Percentiles rank a stretch among this genome's conserved stretches.
Conservation (phyloP, 2,797 vertebrate genomes). For the Tokudaia tokunoshimensis region DNA sequence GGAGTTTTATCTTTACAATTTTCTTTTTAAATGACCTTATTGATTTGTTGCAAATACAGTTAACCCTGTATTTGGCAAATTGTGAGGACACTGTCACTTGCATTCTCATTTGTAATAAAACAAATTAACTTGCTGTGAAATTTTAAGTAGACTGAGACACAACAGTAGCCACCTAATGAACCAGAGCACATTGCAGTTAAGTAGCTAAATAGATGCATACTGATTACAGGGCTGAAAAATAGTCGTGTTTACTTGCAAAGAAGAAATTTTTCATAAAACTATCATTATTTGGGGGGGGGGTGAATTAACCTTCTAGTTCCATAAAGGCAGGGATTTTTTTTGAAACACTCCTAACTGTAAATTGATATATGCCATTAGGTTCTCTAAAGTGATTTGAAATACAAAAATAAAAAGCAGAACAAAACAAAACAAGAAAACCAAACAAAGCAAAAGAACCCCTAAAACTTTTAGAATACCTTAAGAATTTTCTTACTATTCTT, state of each 20-base stretch:
- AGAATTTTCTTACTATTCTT: neutral
- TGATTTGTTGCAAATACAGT: conserved; percentile 88
- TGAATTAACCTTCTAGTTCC: conserved; percentile 67
- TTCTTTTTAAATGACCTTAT: conserved; percentile 85
- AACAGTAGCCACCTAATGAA: conserved; percentile 91
- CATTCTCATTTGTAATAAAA: conserved; percentile 91
- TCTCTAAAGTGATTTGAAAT: accelerated
- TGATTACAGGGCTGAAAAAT: conserved; percentile 90
- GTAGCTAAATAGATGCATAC: conserved; percentile 90
- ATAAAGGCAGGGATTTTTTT: neutral
- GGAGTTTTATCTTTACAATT: conserved; percentile 83
- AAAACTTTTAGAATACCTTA: conserved; percentile 39
- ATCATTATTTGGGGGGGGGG: conserved; percentile 66
- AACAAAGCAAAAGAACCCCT: neutral
- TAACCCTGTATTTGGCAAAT: conserved; percentile 89
- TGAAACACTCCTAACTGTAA: conserved; percentile 45
- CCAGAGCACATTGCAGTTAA: conserved; percentile 89
- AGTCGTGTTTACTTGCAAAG: conserved; percentile 87
- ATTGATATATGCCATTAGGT: neutral
- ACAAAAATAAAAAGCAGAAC: neutral
- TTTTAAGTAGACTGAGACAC: conserved; percentile 90
- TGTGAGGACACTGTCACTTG: conserved; percentile 87
- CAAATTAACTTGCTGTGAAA: conserved; percentile 91
- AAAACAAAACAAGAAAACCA: neutral
- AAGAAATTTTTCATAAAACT: conserved; percentile 73